phyloP scores from a whole-genome alignment of 2,113 vertebrate species.

The Rhea pennata region DNA sequence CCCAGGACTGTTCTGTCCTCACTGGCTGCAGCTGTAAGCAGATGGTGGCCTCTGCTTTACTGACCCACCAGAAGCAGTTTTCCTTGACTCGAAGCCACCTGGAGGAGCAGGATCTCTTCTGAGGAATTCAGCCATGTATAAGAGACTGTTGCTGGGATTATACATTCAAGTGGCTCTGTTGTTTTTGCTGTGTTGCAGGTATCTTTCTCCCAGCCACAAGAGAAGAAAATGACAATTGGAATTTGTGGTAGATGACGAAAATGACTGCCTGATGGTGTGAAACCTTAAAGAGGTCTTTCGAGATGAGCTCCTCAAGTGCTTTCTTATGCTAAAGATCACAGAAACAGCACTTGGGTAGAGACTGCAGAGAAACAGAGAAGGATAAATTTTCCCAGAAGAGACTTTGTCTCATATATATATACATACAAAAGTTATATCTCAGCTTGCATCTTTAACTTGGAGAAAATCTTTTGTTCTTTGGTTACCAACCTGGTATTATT shows the following conservation, averaged over 20 bases:
- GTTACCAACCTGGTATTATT: background rate
- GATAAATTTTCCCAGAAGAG: background rate
- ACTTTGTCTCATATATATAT: no score
- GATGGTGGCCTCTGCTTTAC: background rate
- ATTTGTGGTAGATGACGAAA: background rate
- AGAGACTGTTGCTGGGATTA: background rate
- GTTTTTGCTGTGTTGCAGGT: background rate
- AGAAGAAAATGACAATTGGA: background rate
- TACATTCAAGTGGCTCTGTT: background rate
- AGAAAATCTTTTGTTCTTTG: background rate
- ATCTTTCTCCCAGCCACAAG: background rate
- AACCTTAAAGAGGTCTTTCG: background rate
- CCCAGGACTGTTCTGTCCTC: constrained; percentile 50
- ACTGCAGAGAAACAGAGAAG: background rate
- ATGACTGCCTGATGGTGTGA: background rate
- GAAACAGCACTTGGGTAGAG: background rate
- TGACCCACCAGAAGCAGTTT: constrained; percentile 17
- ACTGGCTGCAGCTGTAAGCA: constrained; percentile 28
- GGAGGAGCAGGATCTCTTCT: constrained; percentile 15
- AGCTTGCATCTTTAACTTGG: background rate
- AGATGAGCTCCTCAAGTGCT: background rate
- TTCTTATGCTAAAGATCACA: background rate
- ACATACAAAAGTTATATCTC: background rate
- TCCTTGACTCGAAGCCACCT: background rate
- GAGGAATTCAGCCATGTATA: background rate